Evolutionary conservation across 2,113 vertebrate genomes (phyloP), one percentile per base, ranked within the genome.

Genomic region (Ceuthmochares aereus): DNA sequence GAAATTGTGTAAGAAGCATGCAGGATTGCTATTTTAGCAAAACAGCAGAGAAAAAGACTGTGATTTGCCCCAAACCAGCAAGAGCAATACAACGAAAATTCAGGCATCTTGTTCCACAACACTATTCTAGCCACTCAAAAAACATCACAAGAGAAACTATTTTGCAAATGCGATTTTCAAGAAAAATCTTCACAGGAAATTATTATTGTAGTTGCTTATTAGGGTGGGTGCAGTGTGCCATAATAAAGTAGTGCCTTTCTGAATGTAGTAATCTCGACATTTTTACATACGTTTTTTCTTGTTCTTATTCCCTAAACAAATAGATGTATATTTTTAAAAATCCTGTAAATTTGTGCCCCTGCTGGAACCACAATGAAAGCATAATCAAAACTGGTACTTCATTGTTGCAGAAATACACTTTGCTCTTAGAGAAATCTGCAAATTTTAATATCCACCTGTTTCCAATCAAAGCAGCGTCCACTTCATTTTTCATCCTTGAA

Each of bases 61-160:
- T 67, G 8, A 80, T 91, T 95, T 91, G 12, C 42, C 30, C 32
- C 47, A 87, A 30, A 51, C 69, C 56, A 64, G 63, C 32, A 58
- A 79, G 72, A 77, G 20, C 14, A 47, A 34, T 63, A 67, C 72
- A 66, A 94, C 34, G 15, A 83, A 91, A 90, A 90, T 74, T 59
- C 47, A 43, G 26, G 5, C 37, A 32, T 74, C 20, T 23, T 83
- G 29, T 90, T 80, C 43, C 16, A 56, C 9, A 43, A 9, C 14
- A 30, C 66, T 85, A 51, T 86, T 92, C 90, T 81, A 72, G 22
- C 49, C 56, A 36, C 52, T 94, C 51, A 77, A 83, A 64, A 85
- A 84, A 54, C 42, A 32, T 93, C 5, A 12, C 9, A 37, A 40
- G n/a, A 40, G 63, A 55, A 90, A 94, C 51, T 26, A 26, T 29